Base-by-base conservation (phyloP, 2,888 invertebrate genomes). In the Lysandra bellargus region DNA sequence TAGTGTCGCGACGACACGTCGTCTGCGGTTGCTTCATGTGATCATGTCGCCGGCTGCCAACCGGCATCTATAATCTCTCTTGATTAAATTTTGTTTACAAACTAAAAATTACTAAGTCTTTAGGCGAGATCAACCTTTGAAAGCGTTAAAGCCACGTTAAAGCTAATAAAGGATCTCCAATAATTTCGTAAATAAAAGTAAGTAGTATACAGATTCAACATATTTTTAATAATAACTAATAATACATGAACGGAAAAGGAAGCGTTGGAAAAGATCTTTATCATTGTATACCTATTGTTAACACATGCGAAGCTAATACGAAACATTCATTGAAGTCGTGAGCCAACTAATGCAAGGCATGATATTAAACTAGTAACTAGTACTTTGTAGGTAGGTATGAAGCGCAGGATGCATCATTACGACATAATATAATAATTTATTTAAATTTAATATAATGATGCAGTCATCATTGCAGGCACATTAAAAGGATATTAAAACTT, bases 341-440 rank as follows among this genome's bases (percentile, higher is more conserved):
- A 69, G 30, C 69, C 69, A 33, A 30, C 33, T 33, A 30, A 69
- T 33, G 69, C 69, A 61, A 23, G 61, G 30, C 33, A 30, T 33
- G 9, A 6, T 44, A 53, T 12, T 53, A 53, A 23, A 23, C 23
- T 23, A 23, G 23, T 23, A 23, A 23, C 12, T 57, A 17, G 57
- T 57, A 57, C 57, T 57, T 17, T 17, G 57, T 69, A 69, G 57
- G 57, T 69, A 69, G 69, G 69, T 69, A 69, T 12, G 69, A 14
- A 69, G 69, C 33, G 33, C 69, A 69, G 69, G 69, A 69, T 69
- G 69, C 69, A 64, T 33, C 3, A 69, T 69, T 33, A 33, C 69
- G 69, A 69, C 33, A 23, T 64, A 7, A 23, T 23, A 23, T 23
- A 23, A 23, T 23, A 23, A 23, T 33, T 33, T 69, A 69, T 69